phyloP scores from a whole-genome alignment of 1,140 invertebrate genomes.

The Nixonia krombeini region DNA sequence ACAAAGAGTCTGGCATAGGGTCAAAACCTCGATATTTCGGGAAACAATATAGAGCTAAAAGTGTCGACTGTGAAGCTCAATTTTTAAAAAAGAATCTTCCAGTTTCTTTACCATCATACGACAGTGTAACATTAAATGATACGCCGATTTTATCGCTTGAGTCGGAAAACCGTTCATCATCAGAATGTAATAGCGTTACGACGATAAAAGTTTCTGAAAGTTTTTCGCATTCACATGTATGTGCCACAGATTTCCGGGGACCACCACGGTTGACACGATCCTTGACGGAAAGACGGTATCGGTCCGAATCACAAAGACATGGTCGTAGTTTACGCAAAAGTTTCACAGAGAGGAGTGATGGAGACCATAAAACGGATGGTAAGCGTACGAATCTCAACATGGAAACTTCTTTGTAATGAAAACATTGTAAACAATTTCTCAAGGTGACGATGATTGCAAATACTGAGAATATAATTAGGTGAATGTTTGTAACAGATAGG shows the following conservation, averaged over 20 bases:
- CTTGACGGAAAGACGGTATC: constrained; percentile 52
- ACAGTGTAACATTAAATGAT: constrained; percentile 35
- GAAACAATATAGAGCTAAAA: constrained; percentile 47
- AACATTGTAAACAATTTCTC: constrained; percentile 1
- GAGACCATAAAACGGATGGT: constrained; percentile 27
- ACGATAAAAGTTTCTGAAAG: constrained; percentile 6
- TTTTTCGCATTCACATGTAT: background rate
- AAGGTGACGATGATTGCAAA: no score
- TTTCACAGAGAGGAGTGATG: constrained; percentile 52
- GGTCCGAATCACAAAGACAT: constrained; percentile 37
- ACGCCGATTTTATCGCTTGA: constrained; percentile 12
- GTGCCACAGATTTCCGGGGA: background rate
- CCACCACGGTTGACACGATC: constrained; percentile 52
- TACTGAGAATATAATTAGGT: background rate
- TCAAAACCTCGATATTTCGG: constrained; percentile 11
- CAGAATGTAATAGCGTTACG: background rate
- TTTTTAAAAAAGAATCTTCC: constrained; percentile 13
- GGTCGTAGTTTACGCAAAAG: constrained; percentile 51
- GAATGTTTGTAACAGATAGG: no score
- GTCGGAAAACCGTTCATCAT: background rate
- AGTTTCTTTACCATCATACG: constrained; percentile 41
- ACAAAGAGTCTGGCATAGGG: constrained; percentile 9
- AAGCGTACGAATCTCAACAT: constrained; percentile 63
- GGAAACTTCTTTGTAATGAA: constrained; percentile 65
- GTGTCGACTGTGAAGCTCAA: constrained; percentile 42